phyloP scores from a whole-genome alignment of 1,140 invertebrate genomes.

The Drosophila sp. region DNA sequence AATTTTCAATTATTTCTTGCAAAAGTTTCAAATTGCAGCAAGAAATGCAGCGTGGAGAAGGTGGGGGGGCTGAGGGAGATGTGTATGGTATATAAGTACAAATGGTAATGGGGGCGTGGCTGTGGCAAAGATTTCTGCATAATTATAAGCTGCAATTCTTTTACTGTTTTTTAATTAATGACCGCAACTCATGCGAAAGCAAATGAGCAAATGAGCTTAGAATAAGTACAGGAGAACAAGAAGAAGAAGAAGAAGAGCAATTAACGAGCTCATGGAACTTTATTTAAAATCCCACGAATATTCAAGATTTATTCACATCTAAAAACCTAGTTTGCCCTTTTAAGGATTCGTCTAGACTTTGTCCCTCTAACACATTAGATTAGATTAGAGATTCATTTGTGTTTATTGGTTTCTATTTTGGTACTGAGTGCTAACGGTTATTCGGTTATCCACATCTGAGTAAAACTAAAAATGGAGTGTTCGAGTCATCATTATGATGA shows the following conservation, averaged over 20 bases:
- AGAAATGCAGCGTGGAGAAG: not conserved
- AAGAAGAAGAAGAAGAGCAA: not conserved
- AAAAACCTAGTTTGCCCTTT: too few species aligned
- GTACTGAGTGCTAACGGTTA: too few species aligned
- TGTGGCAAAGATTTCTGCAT: conserved; percentile 52
- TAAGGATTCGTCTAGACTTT: too few species aligned
- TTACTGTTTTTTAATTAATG: conserved; percentile 67
- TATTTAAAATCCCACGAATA: too few species aligned
- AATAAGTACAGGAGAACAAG: conserved; percentile 22
- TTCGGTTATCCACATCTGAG: too few species aligned
- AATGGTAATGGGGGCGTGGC: conserved; percentile 36
- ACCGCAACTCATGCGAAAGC: conserved; percentile 5
- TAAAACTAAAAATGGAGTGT: not conserved
- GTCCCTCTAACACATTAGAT: too few species aligned
- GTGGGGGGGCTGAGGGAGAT: not conserved
- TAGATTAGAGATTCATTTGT: too few species aligned
- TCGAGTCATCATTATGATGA: not conserved
- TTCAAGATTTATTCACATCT: too few species aligned
- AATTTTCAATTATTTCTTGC: conserved; percentile 78
- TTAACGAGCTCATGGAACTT: too few species aligned
- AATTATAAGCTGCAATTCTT: conserved; percentile 77
- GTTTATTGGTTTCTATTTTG: too few species aligned
- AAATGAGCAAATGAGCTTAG: conserved; percentile 32
- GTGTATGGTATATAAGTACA: not conserved
- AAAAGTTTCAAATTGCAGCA: conserved; percentile 33